Evolutionary conservation across 2,797 vertebrate genomes (phyloP).

Genomic region (Lepilemur septentrionalis): DNA sequence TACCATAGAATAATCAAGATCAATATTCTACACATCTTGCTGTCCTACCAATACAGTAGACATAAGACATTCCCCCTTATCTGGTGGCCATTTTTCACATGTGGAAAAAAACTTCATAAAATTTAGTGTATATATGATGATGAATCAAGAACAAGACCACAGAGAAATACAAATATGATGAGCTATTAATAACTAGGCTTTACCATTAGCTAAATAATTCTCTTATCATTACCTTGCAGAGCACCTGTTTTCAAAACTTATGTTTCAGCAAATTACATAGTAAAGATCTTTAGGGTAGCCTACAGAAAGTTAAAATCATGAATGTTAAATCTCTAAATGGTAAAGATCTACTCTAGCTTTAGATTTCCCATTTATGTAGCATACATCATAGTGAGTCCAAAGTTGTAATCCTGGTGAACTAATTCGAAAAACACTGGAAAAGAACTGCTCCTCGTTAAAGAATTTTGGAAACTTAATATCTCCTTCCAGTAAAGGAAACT

Average conservation of each 20-base stretch:
- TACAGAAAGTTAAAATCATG: not conserved
- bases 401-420: conserved; percentile 95
- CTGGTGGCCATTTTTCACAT: not conserved
- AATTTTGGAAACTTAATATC: conserved; percentile 92
- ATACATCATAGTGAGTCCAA: conserved; percentile 98
- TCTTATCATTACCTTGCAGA: not conserved
- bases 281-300: not conserved
- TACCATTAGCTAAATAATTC: not conserved
- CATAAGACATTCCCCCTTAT: not conserved
- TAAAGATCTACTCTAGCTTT: not conserved
- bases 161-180: conserved; percentile 9
- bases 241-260: not conserved
- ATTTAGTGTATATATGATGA: not conserved
- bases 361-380: conserved; percentile 21
- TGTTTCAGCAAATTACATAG: not conserved
- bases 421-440: conserved; percentile 97
- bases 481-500: conserved; percentile 92
- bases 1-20: not conserved
- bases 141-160: conserved; percentile 10
- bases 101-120: not conserved
- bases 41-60: not conserved
- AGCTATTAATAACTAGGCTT: not conserved
- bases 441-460: conserved; percentile 93
- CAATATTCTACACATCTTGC: not conserved
- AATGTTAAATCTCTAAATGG: not conserved